Conservation (phyloP, 2,113 vertebrate species). For the Aleadryas rufinucha region DNA sequence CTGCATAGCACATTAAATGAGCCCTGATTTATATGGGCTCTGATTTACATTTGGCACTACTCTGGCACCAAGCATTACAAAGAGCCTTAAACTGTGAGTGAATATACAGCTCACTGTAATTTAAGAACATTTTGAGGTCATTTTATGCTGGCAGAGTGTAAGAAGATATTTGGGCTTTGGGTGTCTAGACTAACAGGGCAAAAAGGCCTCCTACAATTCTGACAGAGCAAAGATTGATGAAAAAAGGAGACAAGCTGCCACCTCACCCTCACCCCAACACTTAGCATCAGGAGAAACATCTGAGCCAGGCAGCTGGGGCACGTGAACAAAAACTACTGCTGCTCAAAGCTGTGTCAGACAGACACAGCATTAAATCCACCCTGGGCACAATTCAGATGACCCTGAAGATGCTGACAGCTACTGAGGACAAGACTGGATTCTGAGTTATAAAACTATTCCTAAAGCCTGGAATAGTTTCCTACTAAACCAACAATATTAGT, state of each 20-base stretch:
- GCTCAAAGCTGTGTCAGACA: neutral
- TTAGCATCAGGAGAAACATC: neutral
- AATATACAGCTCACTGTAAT: conserved; percentile 27
- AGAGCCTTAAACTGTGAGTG: neutral
- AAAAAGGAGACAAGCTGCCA: neutral
- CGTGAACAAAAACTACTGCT: neutral
- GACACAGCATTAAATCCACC: neutral
- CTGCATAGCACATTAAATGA: neutral
- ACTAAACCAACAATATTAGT: neutral
- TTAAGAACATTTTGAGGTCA: conserved; percentile 54
- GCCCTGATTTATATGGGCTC: conserved; percentile 6
- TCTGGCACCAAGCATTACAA: neutral
- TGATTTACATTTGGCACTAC: conserved; percentile 19
- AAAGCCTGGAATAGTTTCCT: neutral
- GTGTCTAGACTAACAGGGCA: conserved; percentile 60
- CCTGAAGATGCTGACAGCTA: neutral
- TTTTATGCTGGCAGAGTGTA: neutral
- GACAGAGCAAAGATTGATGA: conserved; percentile 36
- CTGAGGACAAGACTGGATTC: neutral
- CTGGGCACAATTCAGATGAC: neutral
- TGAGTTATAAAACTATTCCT: neutral
- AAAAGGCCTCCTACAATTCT: conserved; percentile 31
- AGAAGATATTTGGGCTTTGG: neutral
- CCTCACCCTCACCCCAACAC: conserved; percentile 12
- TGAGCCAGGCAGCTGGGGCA: conserved; percentile 1